Evolutionary conservation across 2,888 invertebrate species (phyloP).

Genomic region (Subacronicta megacephala): DNA sequence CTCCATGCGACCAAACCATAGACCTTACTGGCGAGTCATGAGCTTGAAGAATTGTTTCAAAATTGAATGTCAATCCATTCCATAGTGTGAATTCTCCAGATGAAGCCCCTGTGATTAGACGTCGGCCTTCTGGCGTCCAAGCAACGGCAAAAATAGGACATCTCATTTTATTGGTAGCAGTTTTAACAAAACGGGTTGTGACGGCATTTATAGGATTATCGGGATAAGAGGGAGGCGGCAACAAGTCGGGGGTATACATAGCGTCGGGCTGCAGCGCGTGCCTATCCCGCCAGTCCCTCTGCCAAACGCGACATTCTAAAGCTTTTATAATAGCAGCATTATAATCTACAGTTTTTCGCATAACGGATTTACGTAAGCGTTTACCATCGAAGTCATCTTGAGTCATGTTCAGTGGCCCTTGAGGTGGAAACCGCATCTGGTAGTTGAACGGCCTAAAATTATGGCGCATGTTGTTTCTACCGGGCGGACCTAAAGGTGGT

Average conservation of each 20-base stretch:
- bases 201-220: conserved; percentile 99
- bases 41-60: conserved; percentile 99
- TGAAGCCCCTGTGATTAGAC: conserved; percentile 99
- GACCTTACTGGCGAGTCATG: conserved; percentile 99
- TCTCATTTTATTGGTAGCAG: conserved; percentile 99
- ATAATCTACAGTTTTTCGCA: conserved; percentile 99
- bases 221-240: conserved; percentile 97
- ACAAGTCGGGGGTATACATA: conserved; percentile 97
- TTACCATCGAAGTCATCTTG: conserved; percentile 98
- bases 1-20: conserved; percentile 99
- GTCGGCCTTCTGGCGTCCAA: conserved; percentile 99
- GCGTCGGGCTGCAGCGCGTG: conserved; percentile 98
- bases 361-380: conserved; percentile 97
- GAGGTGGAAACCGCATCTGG: conserved; percentile 87
- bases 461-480: conserved; percentile 85
- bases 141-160: conserved; percentile 99
- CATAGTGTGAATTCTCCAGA: conserved; percentile 99
- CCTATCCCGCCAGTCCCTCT: conserved; percentile 96
- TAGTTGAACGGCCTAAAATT: conserved; percentile 86
- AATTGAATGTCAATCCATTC: conserved; percentile 99
- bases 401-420: conserved; percentile 92
- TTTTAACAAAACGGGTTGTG: conserved; percentile 98
- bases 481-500: conserved; percentile 74
- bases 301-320: conserved; percentile 98
- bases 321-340: conserved; percentile 98